phyloP scores from a whole-genome alignment of 2,888 invertebrate genomes.

The Nephrotoma appendiculata region DNA sequence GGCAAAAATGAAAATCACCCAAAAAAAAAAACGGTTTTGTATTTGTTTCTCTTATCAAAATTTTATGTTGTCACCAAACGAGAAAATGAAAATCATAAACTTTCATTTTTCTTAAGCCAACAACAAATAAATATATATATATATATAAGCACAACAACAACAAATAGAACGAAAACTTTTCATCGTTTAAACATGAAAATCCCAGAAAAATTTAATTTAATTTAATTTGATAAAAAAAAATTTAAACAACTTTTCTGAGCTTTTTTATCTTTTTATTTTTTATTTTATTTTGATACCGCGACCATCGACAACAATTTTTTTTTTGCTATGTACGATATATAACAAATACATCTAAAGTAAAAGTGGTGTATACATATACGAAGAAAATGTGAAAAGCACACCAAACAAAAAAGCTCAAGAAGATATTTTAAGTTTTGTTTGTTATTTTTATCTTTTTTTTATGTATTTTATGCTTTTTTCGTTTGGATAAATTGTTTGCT shows the following conservation, averaged over 20 bases:
- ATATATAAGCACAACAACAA: background rate
- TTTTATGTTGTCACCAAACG: background rate
- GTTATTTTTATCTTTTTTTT: background rate
- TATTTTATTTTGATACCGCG: background rate
- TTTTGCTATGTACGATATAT: background rate
- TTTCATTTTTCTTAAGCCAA: background rate
- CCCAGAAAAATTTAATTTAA: background rate
- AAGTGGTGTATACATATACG: background rate
- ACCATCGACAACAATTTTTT: background rate
- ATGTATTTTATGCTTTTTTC: background rate
- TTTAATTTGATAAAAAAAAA: background rate
- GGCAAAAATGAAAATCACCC: background rate
- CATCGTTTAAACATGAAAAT: background rate
- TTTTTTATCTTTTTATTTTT: background rate
- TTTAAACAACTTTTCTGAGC: background rate
- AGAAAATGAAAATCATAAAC: background rate
- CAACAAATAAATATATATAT: background rate
- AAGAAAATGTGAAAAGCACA: background rate
- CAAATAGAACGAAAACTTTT: background rate
- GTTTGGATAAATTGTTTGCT: background rate
- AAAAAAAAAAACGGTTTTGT: background rate
- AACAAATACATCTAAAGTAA: background rate
- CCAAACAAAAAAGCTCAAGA: background rate
- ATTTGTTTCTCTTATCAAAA: background rate
- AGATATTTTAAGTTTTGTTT: background rate